Evolutionary conservation across 2,113 vertebrate species (phyloP), one percentile per base, ranked within the genome.

Genomic region (Circaetus gallicus): DNA sequence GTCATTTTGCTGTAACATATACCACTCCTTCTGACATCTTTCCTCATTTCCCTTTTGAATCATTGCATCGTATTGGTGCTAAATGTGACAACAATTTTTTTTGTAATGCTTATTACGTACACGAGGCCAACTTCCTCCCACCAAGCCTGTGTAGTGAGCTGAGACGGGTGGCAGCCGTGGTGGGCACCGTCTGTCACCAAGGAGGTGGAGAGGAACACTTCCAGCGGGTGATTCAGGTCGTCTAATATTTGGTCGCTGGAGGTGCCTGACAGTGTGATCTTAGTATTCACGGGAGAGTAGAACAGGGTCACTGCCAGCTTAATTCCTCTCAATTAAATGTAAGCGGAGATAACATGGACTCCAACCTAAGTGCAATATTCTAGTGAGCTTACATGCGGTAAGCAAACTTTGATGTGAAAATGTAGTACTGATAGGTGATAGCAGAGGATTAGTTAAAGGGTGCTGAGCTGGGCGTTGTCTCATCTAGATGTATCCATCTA

Each of bases 291-390:
- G 82, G 28, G 58, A 87, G 62, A 82, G 85, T n/a, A 65, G 87
- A 91, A 61, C 24, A 65, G 65, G 65, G 42, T 72, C 58, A 29
- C 81, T 87, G 82, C 78, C 65, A 85, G 43, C 28, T 94, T 77
- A 69, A 69, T 79, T 94, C 69, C 38, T 92, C 91, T 79, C 73
- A 31, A 36, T 74, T 91, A 87, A 82, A 74, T 77, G 7, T 56
- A 69, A 80, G 28, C 3, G 1, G 49, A 29, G 53, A 36, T 88
- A 82, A 61, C 0, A 1, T 45, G 87, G 84, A 52, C 58, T 61
- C 73, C 61, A 82, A 61, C 16, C 36, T 85, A 90, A 88, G 93
- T 96, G 93, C 34, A 87, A 91, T 96, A 96, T 84, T 81, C 59
- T 62, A 45, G 40, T 38, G 47, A 91, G 58, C 31, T 94, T 95